Conservation (phyloP, 2,113 vertebrate species). For the Sclerurus mexicanus region DNA sequence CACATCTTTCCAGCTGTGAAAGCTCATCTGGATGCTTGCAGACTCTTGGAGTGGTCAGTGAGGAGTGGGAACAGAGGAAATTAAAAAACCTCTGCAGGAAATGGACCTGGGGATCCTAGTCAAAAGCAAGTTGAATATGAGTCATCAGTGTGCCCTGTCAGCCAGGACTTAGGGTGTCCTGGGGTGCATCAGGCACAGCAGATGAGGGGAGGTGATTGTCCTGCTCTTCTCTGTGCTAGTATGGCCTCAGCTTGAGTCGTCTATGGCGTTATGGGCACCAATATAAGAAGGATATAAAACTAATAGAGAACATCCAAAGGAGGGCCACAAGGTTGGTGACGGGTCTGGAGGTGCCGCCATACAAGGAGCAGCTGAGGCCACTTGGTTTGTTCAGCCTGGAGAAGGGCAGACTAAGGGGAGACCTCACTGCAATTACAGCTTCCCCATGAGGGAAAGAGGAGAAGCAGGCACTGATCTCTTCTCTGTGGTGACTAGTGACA, state of each 20-base stretch:
- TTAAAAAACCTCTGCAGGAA: background rate
- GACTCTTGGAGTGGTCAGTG: background rate
- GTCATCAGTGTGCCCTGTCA: background rate
- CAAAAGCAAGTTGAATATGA: fast-evolving
- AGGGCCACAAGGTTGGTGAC: background rate
- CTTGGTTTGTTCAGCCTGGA: background rate
- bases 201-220: background rate
- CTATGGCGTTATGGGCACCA: background rate
- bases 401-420: background rate
- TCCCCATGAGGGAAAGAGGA: no score
- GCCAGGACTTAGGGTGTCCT: background rate
- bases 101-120: fast-evolving
- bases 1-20: background rate
- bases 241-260: fast-evolving
- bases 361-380: background rate
- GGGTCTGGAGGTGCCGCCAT: background rate
- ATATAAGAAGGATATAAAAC: background rate
- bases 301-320: background rate
- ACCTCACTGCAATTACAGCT: background rate
- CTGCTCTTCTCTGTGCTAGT: background rate
- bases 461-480: no score
- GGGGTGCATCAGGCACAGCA: background rate
- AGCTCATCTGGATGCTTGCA: background rate
- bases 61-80: background rate
- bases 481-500: no score